A percentile compares a stretch with the other conserved stretches of the same genome.
phyloP scores from a whole-genome alignment of 2,113 vertebrate species.

The Holacanthus passer region DNA sequence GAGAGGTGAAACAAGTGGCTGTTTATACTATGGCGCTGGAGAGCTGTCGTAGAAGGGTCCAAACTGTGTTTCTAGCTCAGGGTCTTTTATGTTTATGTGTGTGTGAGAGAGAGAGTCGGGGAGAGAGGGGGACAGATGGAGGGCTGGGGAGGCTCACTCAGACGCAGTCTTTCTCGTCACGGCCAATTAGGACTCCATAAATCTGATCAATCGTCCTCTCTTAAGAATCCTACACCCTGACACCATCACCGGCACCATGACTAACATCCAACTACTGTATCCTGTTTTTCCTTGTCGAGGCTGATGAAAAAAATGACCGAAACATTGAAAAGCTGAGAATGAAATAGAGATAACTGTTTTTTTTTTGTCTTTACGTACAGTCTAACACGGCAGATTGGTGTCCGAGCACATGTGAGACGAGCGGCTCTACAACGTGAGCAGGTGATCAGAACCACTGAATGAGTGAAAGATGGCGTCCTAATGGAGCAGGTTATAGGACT shows the following conservation, averaged over 20 bases:
- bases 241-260: conserved; percentile 72
- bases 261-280: conserved; percentile 77
- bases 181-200: conserved; percentile 80
- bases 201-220: conserved; percentile 79
- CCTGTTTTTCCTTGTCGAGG: conserved; percentile 69
- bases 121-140: conserved; percentile 35
- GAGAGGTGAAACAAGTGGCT: conserved; percentile 62
- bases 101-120: neutral
- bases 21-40: conserved; percentile 45
- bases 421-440: conserved; percentile 43
- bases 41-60: conserved; percentile 24
- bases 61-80: conserved; percentile 23
- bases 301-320: conserved; percentile 56
- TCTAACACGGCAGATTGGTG: conserved; percentile 43
- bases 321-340: conserved; percentile 54
- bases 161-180: conserved; percentile 73
- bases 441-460: conserved; percentile 61
- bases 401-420: conserved; percentile 46
- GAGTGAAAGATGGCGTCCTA: conserved; percentile 66
- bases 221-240: conserved; percentile 65
- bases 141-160: conserved; percentile 46
- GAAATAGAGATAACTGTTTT: conserved; percentile 48
- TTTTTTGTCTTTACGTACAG: conserved; percentile 39
- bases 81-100: conserved; percentile 44
- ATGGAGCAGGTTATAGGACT: conserved; percentile 32